A percentile compares a stretch with the other conserved stretches of the same genome.
These are phyloP conservation scores for Sciurus carolinensis DNA, from an alignment of 2,797 vertebrate species.

Conservation along the genomic window DNA sequence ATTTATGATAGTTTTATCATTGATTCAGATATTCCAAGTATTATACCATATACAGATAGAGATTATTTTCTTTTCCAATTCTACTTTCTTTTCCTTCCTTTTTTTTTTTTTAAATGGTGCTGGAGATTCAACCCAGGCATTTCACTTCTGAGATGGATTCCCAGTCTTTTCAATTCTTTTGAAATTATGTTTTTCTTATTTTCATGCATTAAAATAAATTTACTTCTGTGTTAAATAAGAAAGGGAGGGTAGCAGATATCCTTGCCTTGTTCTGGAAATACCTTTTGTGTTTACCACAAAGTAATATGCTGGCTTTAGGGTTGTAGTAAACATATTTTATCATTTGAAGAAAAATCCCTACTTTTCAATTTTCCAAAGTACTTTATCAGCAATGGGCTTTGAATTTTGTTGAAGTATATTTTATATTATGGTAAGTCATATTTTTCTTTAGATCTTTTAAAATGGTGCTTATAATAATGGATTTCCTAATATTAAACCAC, in stretches of 20 bases:
- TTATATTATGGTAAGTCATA: neutral
- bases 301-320: neutral
- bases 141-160: neutral
- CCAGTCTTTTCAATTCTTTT: neutral
- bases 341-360: conserved; percentile 5
- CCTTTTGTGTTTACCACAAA: neutral
- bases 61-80: conserved; percentile 22
- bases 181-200: conserved; percentile 11
- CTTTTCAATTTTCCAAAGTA: conserved; percentile 13
- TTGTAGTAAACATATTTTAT: neutral
- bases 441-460: conserved; percentile 11
- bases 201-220: neutral
- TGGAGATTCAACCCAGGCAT: too few relatives aligned
- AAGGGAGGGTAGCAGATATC: neutral
- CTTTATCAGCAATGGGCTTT: conserved; percentile 50
- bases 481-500: neutral
- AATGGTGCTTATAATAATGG: neutral
- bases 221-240: neutral
- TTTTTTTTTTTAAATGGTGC: neutral
- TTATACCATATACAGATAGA: neutral
- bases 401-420: conserved; percentile 2
- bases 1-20: conserved; percentile 17
- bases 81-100: neutral
- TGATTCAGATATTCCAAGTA: conserved; percentile 2
- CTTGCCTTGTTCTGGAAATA: neutral